Evolutionary conservation across 2,797 vertebrate species (phyloP), one percentile per base, ranked within the genome.

Genomic region (Okamejei kenojei): DNA sequence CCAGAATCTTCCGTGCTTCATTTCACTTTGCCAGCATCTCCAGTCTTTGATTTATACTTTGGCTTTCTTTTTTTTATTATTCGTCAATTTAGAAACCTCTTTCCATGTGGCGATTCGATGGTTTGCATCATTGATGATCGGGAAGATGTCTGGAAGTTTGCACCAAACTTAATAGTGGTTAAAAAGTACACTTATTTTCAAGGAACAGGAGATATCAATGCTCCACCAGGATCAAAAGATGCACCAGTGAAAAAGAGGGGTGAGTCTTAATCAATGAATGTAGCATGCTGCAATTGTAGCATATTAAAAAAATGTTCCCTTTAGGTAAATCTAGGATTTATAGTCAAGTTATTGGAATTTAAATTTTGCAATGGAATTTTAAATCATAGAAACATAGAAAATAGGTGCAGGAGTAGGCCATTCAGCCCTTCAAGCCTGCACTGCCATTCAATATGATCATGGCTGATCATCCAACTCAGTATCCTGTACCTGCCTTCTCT

Each of bases 181-280:
- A 99, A 99, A 96, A 99, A 99, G 94, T 99, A 99, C 0, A 97
- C 98, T 88, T 99, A 99, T 95, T 99, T 99, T 95, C 98, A 99
- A 95, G 98, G 98, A 35, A 99, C 97, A 0, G 99, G 98, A 0
- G 98, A 99, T 95, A 98, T 99, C 95, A 98, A 99, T 0, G 98
- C 99, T 1, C 99, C 98, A 0, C 97, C 98, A 0, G 98, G 97
- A 54, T 97, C 98, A 93, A 96, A 96, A 94, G 98, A 99, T 92
- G 94, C 97, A 76, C 98, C 97, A 94, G 95, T 95, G 65, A 95
- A 96, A 93, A 98, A 93, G 94, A 99, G 97, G 97, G 97, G 98
- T 99, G 95, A 94, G 94, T 94, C 26, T 54, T 65, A 63, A n/a
- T 38, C 58, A 23, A 74, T 9, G 17, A 17, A 1, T 38, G 17